Base-by-base conservation (phyloP, 2,888 invertebrate genomes). In the Cheilosia scutellata region DNA sequence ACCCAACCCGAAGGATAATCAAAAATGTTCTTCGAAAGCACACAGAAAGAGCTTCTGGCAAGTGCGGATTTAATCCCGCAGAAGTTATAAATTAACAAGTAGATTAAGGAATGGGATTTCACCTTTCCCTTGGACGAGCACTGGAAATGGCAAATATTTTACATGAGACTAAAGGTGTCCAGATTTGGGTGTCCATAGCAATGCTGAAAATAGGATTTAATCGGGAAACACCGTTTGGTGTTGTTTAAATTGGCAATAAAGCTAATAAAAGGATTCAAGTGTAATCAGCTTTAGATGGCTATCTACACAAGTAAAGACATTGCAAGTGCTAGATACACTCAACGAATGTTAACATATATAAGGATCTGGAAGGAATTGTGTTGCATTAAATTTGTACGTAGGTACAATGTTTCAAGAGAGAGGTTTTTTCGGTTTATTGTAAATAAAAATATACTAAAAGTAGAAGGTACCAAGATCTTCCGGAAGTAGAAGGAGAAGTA, bases 31-130 rank as follows among this genome's bases (percentile, higher is more conserved):
- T 13, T 20, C 42, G 5, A 72, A 57, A 31, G 40, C 3, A 29
- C 16, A 5, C 29, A 2, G 16, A 40, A 25, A 9, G 49, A 20
- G 27, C 27, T 37, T 16, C n/a, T 20, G 49, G 33, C 62, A 42
- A 75, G 70, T 70, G 20, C 20, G 55, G 70, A 63, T 76, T 84
- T 86, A 80, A 82, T 86, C 80, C 68, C 51, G 37, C 42, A 55
- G 25, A 82, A 82, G 68, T 72, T 86, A 86, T 86, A 86, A 82
- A 86, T 86, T 82, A 77, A 72, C 80, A 86, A 82, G 82, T 68
- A 57, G 86, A 86, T 82, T 82, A 82, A 40, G 63, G 68, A 72
- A 70, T 42, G 80, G 71, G 66, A 16, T 51, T 66, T 65, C 49
- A 40, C 49, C 33, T 66, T 31, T 16, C 2, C 27, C 16, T 27